These are phyloP conservation scores for Drosophila mulleri DNA, from an alignment of 2,888 invertebrate species.

Conservation along the genomic window DNA sequence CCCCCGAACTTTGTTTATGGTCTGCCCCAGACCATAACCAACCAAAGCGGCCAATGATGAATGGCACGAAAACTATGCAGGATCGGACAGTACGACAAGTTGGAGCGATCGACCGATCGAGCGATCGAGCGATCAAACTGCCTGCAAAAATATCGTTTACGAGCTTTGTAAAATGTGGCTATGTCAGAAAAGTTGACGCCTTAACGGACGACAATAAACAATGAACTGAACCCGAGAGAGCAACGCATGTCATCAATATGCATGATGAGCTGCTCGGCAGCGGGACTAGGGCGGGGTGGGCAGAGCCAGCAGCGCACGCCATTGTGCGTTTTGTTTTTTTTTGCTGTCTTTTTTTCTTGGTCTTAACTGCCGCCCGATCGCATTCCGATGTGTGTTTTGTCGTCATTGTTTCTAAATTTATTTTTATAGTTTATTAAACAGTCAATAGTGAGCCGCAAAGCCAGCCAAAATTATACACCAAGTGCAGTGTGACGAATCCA, in stretches of 20 bases:
- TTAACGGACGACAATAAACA: slow-evolving; percentile 70
- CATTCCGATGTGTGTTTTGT: slow-evolving; percentile 78
- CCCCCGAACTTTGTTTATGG: slow-evolving; percentile 52
- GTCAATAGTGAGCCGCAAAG: slow-evolving; percentile 52
- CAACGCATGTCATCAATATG: slow-evolving; percentile 73
- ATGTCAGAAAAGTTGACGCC: slow-evolving; percentile 69
- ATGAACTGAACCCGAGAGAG: slow-evolving; percentile 60
- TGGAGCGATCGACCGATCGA: slow-evolving; percentile 31
- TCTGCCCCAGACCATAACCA: slow-evolving; percentile 36
- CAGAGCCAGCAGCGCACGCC: slow-evolving; percentile 72
- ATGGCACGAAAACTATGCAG: slow-evolving; percentile 63
- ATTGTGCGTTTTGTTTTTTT: slow-evolving; percentile 55
- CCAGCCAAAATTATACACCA: slow-evolving; percentile 29
- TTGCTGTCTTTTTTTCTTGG: slow-evolving; percentile 7
- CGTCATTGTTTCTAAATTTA: slow-evolving; percentile 78
- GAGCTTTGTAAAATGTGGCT: slow-evolving; percentile 61
- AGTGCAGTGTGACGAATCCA: slow-evolving; percentile 5
- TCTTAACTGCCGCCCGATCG: slow-evolving; percentile 66
- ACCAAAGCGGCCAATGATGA: slow-evolving; percentile 41
- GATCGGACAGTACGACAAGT: slow-evolving; percentile 45
- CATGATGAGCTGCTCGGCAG: slow-evolving; percentile 64
- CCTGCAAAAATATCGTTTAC: slow-evolving; percentile 64
- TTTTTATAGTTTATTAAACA: slow-evolving; percentile 82
- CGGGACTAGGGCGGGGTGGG: slow-evolving; percentile 21
- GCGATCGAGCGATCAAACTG: slow-evolving; percentile 45